phyloP scores from a whole-genome alignment of 2,797 vertebrate species.

The Microhierax caerulescens region DNA sequence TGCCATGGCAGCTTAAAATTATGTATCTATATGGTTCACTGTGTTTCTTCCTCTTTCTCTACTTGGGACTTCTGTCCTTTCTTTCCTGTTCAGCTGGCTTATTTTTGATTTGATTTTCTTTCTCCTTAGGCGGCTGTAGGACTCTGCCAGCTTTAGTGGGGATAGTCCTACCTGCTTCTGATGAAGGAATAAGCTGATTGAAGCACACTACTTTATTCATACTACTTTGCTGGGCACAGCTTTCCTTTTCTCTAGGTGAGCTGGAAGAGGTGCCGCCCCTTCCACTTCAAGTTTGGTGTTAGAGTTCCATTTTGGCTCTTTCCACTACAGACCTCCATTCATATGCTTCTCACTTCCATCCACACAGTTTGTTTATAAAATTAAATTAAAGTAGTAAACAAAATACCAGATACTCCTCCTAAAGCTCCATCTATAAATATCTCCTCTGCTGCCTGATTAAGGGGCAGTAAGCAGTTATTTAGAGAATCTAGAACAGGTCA shows the following conservation, averaged over 20 bases:
- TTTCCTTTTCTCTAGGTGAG: background rate
- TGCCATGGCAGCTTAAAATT: background rate
- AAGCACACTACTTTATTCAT: background rate
- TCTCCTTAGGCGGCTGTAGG: background rate
- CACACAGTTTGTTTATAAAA: conserved; percentile 41
- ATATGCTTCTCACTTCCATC: conserved; percentile 34
- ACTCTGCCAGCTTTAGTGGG: background rate
- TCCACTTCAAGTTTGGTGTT: background rate
- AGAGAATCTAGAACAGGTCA: conserved; percentile 4
- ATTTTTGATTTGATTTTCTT: background rate
- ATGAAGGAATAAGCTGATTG: background rate
- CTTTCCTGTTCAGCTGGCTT: background rate
- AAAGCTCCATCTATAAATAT: conserved; percentile 53
- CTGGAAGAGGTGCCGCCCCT: background rate
- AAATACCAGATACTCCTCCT: conserved; percentile 49
- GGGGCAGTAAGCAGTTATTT: conserved; percentile 10
- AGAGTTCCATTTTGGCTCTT: conserved; percentile 8
- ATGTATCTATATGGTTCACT: background rate
- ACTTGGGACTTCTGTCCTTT: background rate
- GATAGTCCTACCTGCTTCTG: background rate
- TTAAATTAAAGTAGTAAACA: conserved; percentile 68
- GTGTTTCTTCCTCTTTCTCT: background rate
- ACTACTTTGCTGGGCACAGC: background rate
- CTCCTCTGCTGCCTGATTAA: conserved; percentile 17
- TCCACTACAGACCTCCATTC: conserved; percentile 18